A percentile compares a stretch with the other conserved stretches of the same genome.
Conservation (phyloP, 2,888 invertebrate genomes). For the Lasioglossum villosulum region DNA sequence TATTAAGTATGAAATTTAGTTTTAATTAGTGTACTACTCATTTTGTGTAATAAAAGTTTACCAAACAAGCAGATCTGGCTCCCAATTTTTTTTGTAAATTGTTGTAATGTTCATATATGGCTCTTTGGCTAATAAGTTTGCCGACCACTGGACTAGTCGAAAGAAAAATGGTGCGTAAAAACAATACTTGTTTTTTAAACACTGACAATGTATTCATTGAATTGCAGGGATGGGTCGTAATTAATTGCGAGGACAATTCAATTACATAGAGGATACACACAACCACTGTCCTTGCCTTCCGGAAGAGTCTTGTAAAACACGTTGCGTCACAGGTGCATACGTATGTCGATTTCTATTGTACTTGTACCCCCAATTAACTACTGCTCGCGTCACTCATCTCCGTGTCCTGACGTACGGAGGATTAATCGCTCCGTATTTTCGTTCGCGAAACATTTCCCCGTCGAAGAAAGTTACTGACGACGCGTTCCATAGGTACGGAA, state of each 20-base stretch:
- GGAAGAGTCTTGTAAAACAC: conserved; percentile 60
- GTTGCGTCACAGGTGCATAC: conserved; percentile 46
- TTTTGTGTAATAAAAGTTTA: no score
- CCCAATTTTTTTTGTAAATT: no score
- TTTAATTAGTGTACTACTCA: no score
- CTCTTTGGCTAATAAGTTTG: no score
- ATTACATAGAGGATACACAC: conserved; percentile 57
- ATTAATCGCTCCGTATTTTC: conserved; percentile 45
- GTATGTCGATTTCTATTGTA: conserved; percentile 27
- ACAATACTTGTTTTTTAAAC: not conserved
- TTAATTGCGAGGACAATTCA: conserved; percentile 72
- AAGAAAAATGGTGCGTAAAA: not conserved
- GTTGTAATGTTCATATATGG: no score
- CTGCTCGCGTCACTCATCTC: conserved; percentile 33
- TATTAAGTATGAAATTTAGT: no score
- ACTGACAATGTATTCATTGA: conserved; percentile 12
- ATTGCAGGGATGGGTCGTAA: conserved; percentile 49
- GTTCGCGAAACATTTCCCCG: conserved; percentile 3
- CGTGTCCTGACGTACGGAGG: not conserved
- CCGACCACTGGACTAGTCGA: no score
- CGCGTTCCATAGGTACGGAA: no score
- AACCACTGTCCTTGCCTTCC: conserved; percentile 61
- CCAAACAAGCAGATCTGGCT: no score
- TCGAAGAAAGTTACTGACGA: not conserved
- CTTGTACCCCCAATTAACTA: conserved; percentile 41